Evolutionary conservation across 2,888 invertebrate genomes (phyloP).

Genomic region (Oligia strigilis): DNA sequence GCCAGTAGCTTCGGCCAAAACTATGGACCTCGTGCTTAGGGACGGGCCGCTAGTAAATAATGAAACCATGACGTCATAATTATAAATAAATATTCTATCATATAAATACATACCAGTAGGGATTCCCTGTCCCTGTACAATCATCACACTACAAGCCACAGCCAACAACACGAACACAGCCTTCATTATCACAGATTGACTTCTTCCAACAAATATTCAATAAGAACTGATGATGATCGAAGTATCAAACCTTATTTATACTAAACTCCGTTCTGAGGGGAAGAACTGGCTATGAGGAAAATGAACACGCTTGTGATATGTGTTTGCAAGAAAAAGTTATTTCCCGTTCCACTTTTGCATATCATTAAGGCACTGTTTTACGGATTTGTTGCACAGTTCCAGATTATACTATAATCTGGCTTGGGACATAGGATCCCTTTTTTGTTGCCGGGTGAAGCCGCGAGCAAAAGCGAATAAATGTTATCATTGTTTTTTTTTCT

Average conservation of each 20-base stretch:
- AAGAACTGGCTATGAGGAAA: constrained; percentile 53
- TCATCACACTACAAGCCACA: constrained; percentile 52
- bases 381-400: background rate
- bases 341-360: constrained; percentile 13
- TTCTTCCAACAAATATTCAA: constrained; percentile 12
- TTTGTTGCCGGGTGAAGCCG: too few relatives aligned
- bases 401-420: too few relatives aligned
- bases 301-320: background rate
- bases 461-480: too few relatives aligned
- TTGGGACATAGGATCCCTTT: too few relatives aligned
- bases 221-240: constrained; percentile 3
- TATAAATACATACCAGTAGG: constrained; percentile 71
- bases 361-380: background rate
- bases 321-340: constrained; percentile 15
- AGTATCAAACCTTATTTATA: constrained; percentile 31
- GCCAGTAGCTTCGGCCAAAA: background rate
- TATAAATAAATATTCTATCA: background rate
- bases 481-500: too few relatives aligned
- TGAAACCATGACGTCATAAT: background rate
- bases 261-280: constrained; percentile 20
- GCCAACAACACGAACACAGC: constrained; percentile 56
- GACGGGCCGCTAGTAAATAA: background rate
- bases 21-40: background rate
- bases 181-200: constrained; percentile 68
- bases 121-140: constrained; percentile 68